Evolutionary conservation across 2,888 invertebrate species (phyloP).

Genomic region (Nebria salina): DNA sequence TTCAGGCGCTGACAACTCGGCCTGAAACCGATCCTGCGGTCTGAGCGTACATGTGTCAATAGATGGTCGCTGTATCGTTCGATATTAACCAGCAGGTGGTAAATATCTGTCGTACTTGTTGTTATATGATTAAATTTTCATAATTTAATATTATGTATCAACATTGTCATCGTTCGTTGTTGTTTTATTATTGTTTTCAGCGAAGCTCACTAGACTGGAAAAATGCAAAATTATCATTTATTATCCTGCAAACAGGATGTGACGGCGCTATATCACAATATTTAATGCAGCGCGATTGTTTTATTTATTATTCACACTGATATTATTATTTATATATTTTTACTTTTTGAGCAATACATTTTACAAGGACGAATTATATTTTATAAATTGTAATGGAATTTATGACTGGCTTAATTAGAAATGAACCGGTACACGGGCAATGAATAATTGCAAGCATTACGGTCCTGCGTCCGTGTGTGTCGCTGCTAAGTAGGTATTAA

Average conservation of each 20-base stretch:
- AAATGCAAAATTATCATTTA: not conserved
- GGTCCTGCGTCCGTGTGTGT: constrained; percentile 14
- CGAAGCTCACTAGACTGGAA: not conserved
- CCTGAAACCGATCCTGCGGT: too few relatives aligned
- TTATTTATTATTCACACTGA: not conserved
- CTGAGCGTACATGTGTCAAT: too few relatives aligned
- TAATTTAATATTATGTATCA: not conserved
- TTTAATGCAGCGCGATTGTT: not conserved
- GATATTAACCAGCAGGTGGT: not conserved
- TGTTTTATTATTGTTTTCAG: not conserved
- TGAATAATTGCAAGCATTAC: constrained; percentile 19
- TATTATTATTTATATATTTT: not conserved
- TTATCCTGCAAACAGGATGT: not conserved
- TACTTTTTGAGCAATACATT: not conserved
- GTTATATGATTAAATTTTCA: not conserved
- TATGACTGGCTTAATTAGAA: not conserved
- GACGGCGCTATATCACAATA: not conserved
- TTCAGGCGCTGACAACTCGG: too few relatives aligned
- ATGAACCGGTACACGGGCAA: not conserved
- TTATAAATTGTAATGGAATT: not conserved
- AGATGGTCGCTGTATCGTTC: too few relatives aligned
- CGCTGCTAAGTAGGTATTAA: constrained; percentile 39
- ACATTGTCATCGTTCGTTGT: not conserved
- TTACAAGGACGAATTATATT: not conserved
- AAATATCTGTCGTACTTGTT: not conserved